Percentiles rank a stretch among this genome's conserved stretches.
Evolutionary conservation across 2,797 vertebrate species (phyloP).

Genomic region (Amazona finschi): DNA sequence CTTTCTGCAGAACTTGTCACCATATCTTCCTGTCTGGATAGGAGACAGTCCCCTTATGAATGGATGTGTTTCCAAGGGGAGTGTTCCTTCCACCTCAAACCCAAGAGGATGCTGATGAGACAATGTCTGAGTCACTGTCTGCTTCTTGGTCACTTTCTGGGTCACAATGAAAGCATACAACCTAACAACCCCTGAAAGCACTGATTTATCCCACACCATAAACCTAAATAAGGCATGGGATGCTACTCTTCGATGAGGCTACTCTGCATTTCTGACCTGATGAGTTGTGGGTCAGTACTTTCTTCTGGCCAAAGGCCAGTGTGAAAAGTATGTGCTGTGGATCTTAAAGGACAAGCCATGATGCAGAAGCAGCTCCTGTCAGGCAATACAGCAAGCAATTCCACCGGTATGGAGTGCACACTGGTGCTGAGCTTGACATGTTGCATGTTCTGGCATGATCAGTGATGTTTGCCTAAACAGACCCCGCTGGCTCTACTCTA

Average conservation of each 20-base stretch:
- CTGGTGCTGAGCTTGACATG: neutral
- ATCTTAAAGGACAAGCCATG: neutral
- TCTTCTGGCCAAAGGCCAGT: neutral
- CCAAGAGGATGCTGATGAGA: neutral
- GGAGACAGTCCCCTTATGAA: neutral
- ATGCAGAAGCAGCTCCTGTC: neutral
- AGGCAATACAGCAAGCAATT: neutral
- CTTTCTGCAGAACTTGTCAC: neutral
- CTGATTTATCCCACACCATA: neutral
- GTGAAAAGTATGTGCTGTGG: neutral
- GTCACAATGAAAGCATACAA: neutral
- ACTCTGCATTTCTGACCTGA: neutral
- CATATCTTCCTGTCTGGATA: neutral
- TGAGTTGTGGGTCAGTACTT: neutral
- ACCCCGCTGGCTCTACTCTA: neutral
- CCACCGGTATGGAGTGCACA: neutral
- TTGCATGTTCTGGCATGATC: neutral
- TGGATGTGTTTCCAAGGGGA: neutral
- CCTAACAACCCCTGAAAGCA: neutral
- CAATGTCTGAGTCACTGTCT: slow-evolving; percentile 32
- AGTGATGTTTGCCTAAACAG: neutral
- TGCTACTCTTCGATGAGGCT: neutral
- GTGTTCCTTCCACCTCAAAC: neutral
- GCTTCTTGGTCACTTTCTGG: neutral
- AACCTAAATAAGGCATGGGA: neutral